phyloP scores from a whole-genome alignment of 2,113 vertebrate species.

The Ranitomeya imitator region DNA sequence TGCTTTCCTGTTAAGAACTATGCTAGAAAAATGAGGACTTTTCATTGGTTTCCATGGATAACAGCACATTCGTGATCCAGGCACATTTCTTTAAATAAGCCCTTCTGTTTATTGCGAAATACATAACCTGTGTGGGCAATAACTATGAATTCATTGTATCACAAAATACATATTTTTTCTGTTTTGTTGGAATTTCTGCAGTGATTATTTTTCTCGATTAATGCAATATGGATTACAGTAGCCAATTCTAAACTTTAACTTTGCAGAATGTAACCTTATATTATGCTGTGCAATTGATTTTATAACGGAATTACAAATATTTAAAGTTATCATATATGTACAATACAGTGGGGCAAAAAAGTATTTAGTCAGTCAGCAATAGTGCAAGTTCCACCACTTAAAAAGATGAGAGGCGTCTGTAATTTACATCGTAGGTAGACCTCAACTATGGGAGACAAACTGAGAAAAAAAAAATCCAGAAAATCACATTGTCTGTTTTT shows the following conservation, averaged over 20 bases:
- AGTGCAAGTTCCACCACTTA: too few species aligned
- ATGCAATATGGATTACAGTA: neutral
- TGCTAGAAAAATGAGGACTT: neutral
- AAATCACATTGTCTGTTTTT: too few species aligned
- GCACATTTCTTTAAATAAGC: conserved; percentile 8
- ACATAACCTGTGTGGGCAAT: neutral
- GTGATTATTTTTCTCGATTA: neutral
- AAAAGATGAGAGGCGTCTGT: too few species aligned
- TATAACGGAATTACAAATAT: too few species aligned
- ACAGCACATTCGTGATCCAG: conserved; percentile 1
- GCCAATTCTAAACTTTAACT: neutral
- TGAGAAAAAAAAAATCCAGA: too few species aligned
- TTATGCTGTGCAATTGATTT: neutral
- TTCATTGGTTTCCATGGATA: conserved; percentile 3
- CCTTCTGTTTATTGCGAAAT: neutral
- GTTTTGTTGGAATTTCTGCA: neutral
- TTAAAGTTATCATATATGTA: too few species aligned
- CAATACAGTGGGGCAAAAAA: too few species aligned
- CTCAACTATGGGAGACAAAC: too few species aligned
- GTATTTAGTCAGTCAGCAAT: too few species aligned
- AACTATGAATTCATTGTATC: neutral
- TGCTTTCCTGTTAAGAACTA: neutral
- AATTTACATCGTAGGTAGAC: too few species aligned
- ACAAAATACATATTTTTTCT: neutral
- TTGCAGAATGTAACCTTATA: neutral